Percentiles rank a stretch among this genome's conserved stretches.
Conservation (phyloP, 2,797 vertebrate genomes). For the Liparis tanakae region DNA sequence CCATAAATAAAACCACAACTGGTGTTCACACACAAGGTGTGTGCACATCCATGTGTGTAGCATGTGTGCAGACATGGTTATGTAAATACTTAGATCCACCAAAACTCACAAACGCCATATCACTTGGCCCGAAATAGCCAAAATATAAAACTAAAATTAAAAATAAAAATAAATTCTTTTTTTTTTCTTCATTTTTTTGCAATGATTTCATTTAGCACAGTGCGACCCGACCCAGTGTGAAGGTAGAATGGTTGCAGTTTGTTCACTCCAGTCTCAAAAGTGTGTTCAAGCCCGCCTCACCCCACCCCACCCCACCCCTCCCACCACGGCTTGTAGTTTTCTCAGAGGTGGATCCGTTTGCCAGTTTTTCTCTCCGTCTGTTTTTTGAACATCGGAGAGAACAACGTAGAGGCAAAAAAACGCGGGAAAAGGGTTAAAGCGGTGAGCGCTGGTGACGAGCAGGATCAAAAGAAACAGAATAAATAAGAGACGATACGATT, state of each 20-base stretch:
- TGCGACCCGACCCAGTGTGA: conserved; percentile 88
- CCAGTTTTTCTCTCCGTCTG: conserved; percentile 30
- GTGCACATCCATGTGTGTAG: conserved; percentile 56
- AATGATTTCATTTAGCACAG: conserved; percentile 85
- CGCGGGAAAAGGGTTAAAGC: conserved; percentile 37
- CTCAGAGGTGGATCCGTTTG: conserved; percentile 51
- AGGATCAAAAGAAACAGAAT: conserved; percentile 34
- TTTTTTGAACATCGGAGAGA: conserved; percentile 38
- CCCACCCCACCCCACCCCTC: neutral
- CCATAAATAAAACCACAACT: conserved; percentile 75
- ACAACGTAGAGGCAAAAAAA: conserved; percentile 42
- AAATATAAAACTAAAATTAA: conserved; percentile 57
- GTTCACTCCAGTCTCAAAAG: conserved; percentile 79
- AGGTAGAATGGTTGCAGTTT: conserved; percentile 92
- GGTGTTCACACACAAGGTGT: conserved; percentile 54
- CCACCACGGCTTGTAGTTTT: conserved; percentile 11
- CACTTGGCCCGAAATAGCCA: conserved; percentile 42
- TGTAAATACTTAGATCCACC: conserved; percentile 57
- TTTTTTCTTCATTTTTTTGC: conserved; percentile 63
- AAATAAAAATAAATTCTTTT: conserved; percentile 16
- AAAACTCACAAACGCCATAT: conserved; percentile 48
- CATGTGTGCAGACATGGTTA: conserved; percentile 57
- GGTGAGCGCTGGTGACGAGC: conserved; percentile 60
- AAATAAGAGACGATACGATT: conserved; percentile 58
- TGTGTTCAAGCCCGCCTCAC: conserved; percentile 49